Conservation (phyloP, 2,888 invertebrate genomes). For the Xestia rhomboidea region DNA sequence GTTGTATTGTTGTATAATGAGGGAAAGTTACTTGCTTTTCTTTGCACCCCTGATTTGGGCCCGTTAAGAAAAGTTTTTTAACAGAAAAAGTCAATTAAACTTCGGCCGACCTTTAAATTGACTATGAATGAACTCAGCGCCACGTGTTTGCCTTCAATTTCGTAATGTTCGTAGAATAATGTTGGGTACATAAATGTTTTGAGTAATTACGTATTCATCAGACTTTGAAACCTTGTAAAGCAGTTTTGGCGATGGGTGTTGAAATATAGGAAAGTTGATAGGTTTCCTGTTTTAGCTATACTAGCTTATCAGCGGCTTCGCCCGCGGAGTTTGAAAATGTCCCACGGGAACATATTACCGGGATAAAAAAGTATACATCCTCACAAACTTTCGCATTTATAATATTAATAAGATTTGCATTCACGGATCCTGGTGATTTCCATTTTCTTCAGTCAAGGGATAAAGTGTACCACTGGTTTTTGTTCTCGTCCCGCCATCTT, state of each 20-base stretch:
- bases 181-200: constrained; percentile 20
- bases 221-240: not conserved
- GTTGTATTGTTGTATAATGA: constrained; percentile 2
- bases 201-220: constrained; percentile 34
- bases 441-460: not conserved
- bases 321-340: too few relatives aligned
- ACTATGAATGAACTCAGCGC: constrained; percentile 31
- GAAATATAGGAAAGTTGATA: too few relatives aligned
- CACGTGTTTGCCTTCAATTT: constrained; percentile 27
- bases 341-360: too few relatives aligned
- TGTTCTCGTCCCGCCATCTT: not conserved
- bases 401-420: too few relatives aligned
- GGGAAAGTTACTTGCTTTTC: constrained; percentile 12
- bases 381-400: too few relatives aligned
- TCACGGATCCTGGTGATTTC: not conserved
- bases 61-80: constrained; percentile 12
- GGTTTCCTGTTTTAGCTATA: not conserved
- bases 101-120: constrained; percentile 35
- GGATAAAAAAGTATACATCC: too few relatives aligned
- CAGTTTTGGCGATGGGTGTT: not conserved
- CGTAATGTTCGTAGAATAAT: constrained; percentile 28
- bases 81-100: constrained; percentile 59
- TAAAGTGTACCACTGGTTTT: not conserved
- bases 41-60: constrained; percentile 16
- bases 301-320: too few relatives aligned